A percentile compares a stretch with the other conserved stretches of the same genome.
Conservation (phyloP, 2,888 invertebrate species). For the Thecocarcelia acutangulata region DNA sequence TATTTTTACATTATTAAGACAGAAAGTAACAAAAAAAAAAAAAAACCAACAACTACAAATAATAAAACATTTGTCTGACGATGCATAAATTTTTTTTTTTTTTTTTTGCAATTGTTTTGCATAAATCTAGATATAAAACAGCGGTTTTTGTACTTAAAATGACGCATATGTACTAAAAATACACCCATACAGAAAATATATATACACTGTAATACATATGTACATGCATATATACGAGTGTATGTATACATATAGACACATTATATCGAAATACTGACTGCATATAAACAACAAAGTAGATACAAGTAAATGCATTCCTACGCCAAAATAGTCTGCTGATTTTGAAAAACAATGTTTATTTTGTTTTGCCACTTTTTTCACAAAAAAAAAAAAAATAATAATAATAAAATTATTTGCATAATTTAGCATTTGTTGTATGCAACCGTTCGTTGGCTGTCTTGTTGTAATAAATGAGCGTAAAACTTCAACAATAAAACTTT, state of each 20-base stretch:
- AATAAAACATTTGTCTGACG: conserved; percentile 41
- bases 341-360: conserved; percentile 39
- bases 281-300: neutral
- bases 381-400: conserved; percentile 8
- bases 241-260: neutral
- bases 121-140: conserved; percentile 23
- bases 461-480: conserved; percentile 38
- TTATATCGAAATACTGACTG: neutral
- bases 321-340: conserved; percentile 48
- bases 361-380: conserved; percentile 33
- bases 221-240: neutral
- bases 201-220: neutral
- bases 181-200: conserved; percentile 3
- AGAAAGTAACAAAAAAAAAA: neutral
- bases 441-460: conserved; percentile 25
- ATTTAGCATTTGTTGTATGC: conserved; percentile 41
- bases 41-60: conserved; percentile 31
- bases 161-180: conserved; percentile 41
- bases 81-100: conserved; percentile 8
- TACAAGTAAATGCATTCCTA: conserved; percentile 32
- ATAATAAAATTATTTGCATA: conserved; percentile 51
- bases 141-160: conserved; percentile 29
- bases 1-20: neutral
- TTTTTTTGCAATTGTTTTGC: conserved; percentile 22
- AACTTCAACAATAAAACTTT: conserved; percentile 14